Evolutionary conservation across 92 coral and sea anemone species (phyloP).

Genomic region (Heteractis magnifica): DNA sequence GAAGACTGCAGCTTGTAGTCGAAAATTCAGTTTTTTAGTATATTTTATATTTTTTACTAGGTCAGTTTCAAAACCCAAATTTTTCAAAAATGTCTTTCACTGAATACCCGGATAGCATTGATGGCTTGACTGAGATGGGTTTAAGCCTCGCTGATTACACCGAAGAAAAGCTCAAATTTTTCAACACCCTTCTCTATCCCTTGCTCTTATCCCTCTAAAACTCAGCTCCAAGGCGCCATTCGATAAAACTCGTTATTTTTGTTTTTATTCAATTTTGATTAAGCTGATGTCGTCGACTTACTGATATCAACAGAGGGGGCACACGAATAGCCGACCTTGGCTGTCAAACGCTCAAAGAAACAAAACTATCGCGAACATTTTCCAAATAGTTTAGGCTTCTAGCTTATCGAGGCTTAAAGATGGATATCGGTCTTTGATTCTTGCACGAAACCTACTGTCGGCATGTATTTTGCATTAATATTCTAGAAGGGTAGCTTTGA

Average conservation of each 20-base stretch:
- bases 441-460: conserved; percentile 26
- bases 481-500: background rate
- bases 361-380: conserved; percentile 25
- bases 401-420: conserved; percentile 26
- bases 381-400: conserved; percentile 27
- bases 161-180: conserved; percentile 8
- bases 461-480: background rate
- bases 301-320: background rate
- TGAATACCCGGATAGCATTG: background rate
- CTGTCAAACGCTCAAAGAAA: background rate
- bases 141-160: conserved; percentile 5
- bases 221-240: conserved; percentile 20
- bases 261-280: background rate
- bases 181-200: conserved; percentile 26
- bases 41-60: background rate
- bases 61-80: too few relatives aligned
- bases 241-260: background rate
- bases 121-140: background rate
- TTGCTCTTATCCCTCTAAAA: background rate
- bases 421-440: conserved; percentile 19
- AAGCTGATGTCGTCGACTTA: background rate
- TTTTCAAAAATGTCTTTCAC: too few relatives aligned
- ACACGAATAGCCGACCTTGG: conserved; percentile 14
- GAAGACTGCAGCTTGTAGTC: too few relatives aligned
- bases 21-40: too few relatives aligned